Evolutionary conservation across 1,140 invertebrate species (phyloP), one percentile per base, ranked within the genome.

Genomic region (Diplogasteroides magnus): DNA sequence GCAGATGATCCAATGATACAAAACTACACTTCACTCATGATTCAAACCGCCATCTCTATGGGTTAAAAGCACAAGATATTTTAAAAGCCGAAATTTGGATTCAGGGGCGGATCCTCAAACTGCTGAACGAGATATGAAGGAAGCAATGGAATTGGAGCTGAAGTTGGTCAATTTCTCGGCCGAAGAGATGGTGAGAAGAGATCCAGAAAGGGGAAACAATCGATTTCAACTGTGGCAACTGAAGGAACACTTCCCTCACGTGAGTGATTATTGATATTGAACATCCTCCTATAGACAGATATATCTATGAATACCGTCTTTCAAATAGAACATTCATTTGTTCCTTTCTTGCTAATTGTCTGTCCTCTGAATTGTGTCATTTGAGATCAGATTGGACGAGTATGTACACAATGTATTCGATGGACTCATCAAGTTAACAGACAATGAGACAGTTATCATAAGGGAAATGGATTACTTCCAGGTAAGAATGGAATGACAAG

Each of bases 131-230:
- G 91, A 96, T 78, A 86, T 97, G 56, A 87, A 86, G 26, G 89
- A 91, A 62, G 91, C 93, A 0, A 85, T 98, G 1, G 85, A 90
- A 23, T 97, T 98, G 78, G 94, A 98, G 86, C 92, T 92, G 19
- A 87, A 89, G 73, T 86, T 98, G 55, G 93, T 93, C n/a, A 94
- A 94, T 23, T 76, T 76, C 31, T 79, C 77, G 15, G 67, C 76
- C 11, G 77, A 79, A 67, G 77, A 79, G 14, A 76, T 77, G 63
- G 48, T 78, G 26, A 67, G 78, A 1, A 31, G 74, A n/a, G 74
- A 79, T 73, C 77, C 78, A 2, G 74, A 80, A 13, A 64, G 74
- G 26, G 66, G 63, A 11, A 78, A 80, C 61, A 80, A 80, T 68
- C 67, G 72, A 31, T 79, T 62, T 56, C 73, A 79, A 28, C 37